Conservation (phyloP, 2,888 invertebrate species). For the Epinotia nisella region DNA sequence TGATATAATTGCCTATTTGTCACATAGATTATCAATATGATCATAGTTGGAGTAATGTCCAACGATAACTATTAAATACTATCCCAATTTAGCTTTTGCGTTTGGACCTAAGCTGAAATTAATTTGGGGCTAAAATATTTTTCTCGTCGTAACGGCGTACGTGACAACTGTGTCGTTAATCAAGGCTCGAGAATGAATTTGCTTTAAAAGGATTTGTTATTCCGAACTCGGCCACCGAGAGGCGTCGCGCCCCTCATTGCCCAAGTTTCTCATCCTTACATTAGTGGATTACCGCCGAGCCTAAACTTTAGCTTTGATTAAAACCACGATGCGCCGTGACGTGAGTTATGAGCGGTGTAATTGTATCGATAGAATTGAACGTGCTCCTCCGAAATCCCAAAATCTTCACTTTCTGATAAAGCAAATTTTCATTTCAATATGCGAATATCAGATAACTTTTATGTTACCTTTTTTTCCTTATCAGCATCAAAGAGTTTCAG, state of each 20-base stretch:
- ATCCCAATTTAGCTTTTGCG: not conserved
- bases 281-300: constrained; percentile 66
- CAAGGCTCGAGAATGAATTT: constrained; percentile 37
- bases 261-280: constrained; percentile 60
- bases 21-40: not conserved
- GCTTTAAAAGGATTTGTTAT: constrained; percentile 41
- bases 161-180: constrained; percentile 40
- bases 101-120: not conserved
- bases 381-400: not conserved
- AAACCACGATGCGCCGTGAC: constrained; percentile 64
- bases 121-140: not conserved
- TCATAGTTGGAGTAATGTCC: not conserved
- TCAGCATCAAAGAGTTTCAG: constrained; percentile 17
- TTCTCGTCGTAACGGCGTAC: constrained; percentile 25
- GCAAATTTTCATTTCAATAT: constrained; percentile 29
- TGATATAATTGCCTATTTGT: constrained; percentile 3
- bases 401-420: not conserved
- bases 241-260: constrained; percentile 37
- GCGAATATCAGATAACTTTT: constrained; percentile 25
- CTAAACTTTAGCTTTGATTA: constrained; percentile 67
- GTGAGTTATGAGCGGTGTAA: constrained; percentile 60
- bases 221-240: constrained; percentile 35
- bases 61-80: not conserved
- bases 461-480: constrained; percentile 31
- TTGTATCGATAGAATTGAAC: constrained; percentile 42